Base-by-base conservation (phyloP, 2,888 invertebrate species). In the Aethes cnicana region DNA sequence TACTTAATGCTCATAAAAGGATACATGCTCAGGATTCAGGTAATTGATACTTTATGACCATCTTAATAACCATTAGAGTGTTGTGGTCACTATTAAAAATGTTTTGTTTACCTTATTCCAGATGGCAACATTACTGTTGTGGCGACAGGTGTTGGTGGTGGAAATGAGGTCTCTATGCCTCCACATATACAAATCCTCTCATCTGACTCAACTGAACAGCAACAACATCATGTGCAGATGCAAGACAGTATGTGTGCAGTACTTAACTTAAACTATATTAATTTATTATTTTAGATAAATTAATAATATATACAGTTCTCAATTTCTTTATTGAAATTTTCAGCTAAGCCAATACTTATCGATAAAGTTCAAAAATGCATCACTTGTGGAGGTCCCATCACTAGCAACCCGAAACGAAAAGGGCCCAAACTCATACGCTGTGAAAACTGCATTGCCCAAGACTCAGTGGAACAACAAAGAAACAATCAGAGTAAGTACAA, bases 1-100 rank as follows among this genome's bases (percentile, higher is more conserved):
- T 96, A 52, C 84, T 96, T n/a, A 96, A 95, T 83, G 95, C 96
- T 69, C 96, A 96, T 79, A 96, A 96, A 84, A 92, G 95, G 62
- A 93, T 95, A 69, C 95, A 95, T 74, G 92, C 93, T 53, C 92
- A 92, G 63, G 92, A 91, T 61, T 82, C 90, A 65, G 91, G 91
- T 77, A 83, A 80, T 30, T 30, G n/a, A 42, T 42, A 30, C 7
- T 32, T 3, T 53, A n/a, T 3, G 33, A 23, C 30, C 8, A 44
- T 30, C 14, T 11, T 23, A 14, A 8, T 14, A 44, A 12, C 11
- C 14, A 5, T 23, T 20, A 9, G n/a, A n/a, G n/a, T n/a, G n/a
- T n/a, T n/a, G n/a, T n/a, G n/a, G n/a, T n/a, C n/a, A n/a, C n/a
- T 41, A 57, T 42, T 26, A 43, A 42, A n/a, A 36, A 11, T 52